phyloP scores from a whole-genome alignment of 1,140 invertebrate species.

The Holcopasites calliopsidis region DNA sequence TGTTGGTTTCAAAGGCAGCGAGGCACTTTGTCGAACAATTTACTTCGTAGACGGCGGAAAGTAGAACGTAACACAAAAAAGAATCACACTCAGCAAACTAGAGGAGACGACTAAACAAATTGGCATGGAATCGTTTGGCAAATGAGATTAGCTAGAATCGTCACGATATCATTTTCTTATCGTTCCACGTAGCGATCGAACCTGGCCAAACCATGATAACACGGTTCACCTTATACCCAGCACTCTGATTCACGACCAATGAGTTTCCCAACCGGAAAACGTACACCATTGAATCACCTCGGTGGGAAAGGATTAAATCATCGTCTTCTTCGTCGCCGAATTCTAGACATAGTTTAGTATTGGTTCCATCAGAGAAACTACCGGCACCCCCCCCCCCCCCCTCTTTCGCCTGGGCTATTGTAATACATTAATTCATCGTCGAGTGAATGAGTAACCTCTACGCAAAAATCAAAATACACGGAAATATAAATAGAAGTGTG shows the following conservation, averaged over 20 bases:
- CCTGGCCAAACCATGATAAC: background rate
- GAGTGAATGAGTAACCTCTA: constrained; percentile 40
- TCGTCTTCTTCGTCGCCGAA: background rate
- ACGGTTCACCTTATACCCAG: background rate
- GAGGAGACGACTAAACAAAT: too few relatives aligned
- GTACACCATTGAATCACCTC: too few relatives aligned
- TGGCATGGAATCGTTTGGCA: background rate
- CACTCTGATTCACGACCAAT: background rate
- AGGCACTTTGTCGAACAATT: background rate
- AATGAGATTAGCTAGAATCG: background rate
- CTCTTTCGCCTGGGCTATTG: background rate
- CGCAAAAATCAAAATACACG: constrained; percentile 35
- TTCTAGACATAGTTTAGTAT: background rate
- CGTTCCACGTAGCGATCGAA: background rate
- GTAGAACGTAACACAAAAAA: background rate
- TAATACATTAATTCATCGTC: constrained; percentile 42
- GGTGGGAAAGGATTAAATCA: too few relatives aligned
- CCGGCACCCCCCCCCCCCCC: background rate
- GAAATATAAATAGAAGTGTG: constrained; percentile 47
- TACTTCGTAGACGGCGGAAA: background rate
- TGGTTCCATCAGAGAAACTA: background rate
- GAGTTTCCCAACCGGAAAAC: background rate
- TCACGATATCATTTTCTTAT: background rate
- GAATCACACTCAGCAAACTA: too few relatives aligned
- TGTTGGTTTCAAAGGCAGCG: background rate